Base-by-base conservation (phyloP, 2,888 invertebrate genomes). In the Drosophila fulvimacula region DNA sequence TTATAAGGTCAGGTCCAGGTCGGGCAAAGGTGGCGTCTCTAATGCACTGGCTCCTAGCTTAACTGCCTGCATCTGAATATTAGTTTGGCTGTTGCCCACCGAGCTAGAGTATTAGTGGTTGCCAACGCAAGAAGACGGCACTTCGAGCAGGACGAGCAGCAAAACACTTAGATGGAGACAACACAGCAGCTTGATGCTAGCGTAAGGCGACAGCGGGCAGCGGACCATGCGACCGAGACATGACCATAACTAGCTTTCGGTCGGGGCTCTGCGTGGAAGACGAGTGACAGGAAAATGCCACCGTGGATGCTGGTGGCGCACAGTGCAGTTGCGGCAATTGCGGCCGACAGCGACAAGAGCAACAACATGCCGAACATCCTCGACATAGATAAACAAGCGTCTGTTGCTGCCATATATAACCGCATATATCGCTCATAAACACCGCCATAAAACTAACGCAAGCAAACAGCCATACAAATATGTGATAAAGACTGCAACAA, bases 341-440 rank as follows among this genome's bases (percentile, higher is more conserved):
- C 36, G 56, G 57, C 64, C 19, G 32, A 42, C 59, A 46, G 49
- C 48, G 32, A 21, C 19, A 58, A 36, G 58, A 42, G 17, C 69
- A 46, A 63, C 69, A 36, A 67, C 69, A 69, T 59, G 24, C 11
- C 7, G 60, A 24, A 30, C 57, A 38, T 57, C 57, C 66, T 59
- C 79, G 55, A 69, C 72, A 77, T 61, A 80, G 82, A 82, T 83
- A 82, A 80, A 82, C 78, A 80, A 78, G 78, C 53, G 69, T 59
- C 62, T 73, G 76, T 51, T 73, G 78, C 53, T 49, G 69, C 65
- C 63, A 69, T 63, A 56, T 69, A 78, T 79, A 76, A 81, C 81
- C 84, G 73, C 84, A 83, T 56, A 85, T 80, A 84, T 85, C 73
- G 85, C 80, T 76, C 83, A 85, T 84, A 84, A 84, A 81, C 83